Evolutionary conservation across 92 coral and sea anemone genomes (phyloP), one percentile per base, ranked within the genome.

Genomic region (Porites cylindrica): DNA sequence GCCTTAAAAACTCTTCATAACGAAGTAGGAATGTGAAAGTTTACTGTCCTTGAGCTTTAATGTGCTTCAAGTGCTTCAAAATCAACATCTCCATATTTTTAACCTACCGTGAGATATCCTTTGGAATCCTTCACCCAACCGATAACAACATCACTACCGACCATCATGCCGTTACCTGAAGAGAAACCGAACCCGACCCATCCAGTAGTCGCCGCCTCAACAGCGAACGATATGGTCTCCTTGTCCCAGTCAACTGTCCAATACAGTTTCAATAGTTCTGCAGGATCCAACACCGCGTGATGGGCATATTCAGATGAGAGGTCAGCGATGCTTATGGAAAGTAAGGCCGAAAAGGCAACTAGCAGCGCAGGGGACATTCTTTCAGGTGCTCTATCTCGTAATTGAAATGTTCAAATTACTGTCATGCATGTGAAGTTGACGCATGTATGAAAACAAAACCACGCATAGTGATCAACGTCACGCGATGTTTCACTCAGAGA

Each of bases 171-270:
- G 32, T 66, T 84, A 11, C 91, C 91, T 11, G 91, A 70, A 32
- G 94, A 88, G 14, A 91, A 76, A 29, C 94, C 94, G 65, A 91
- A 83, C 9, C 94, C 94, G 14, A 91, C 92, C 94, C 94, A 91
- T 7, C 94, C 94, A 24, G 86, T 83, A 16, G 94, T 85, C 16
- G 62, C 82, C 51, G 83, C 94, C 72, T 88, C 89, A 18, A 91
- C 76, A 54, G 94, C 94, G 63, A 91, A 91, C 38, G 86, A 88
- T 5, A 91, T 82, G 19, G 72, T 47, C 3, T 84, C 68, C 12
- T 62, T 50, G 13, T 23, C 84, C 67, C 79, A 32, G 23, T 82
- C 71, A 21, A 87, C 86, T 32, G 77, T 91, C 94, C 91, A 91
- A 78, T 82, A 91, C 26, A 91, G 83, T 67, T 88, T 91, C 59